Evolutionary conservation across 2,113 vertebrate genomes (phyloP), one percentile per base, ranked within the genome.

Genomic region (Eulemur rufifrons): DNA sequence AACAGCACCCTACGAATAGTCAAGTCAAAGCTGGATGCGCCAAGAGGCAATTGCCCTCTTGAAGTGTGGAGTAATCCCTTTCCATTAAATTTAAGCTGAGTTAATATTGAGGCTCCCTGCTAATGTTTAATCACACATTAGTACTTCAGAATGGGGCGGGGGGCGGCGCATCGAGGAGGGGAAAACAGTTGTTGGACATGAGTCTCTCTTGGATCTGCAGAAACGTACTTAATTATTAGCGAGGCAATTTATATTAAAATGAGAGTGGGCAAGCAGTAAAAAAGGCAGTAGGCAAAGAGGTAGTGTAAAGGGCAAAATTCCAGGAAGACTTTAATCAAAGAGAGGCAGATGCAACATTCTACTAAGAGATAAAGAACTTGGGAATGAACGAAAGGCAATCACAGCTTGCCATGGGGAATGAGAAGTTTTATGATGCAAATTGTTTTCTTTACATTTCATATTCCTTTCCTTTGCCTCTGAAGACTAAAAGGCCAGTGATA

Each of bases 241-340:
- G n/a, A 93, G 73, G 34, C 52, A 68, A 93, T 96, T 96, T 97
- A 89, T 56, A 94, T 97, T 89, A 91, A 96, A 97, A 94, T 88
- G 66, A 97, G 52, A 96, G 3, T 47, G 54, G 42, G 42, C 12
- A 93, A 73, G 34, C n/a, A 93, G 80, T 66, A 17, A 29, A 14
- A 89, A n/a, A 42, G 15, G 15, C 25, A 91, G 52, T 52, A 92
- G 91, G 59, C 68, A 86, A 89, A 93, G 59, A 73, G 17, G 29
- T 66, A 47, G 66, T 21, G 29, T 23, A 52, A 89, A 42, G 27
- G 61, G 12, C 42, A 45, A 59, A 96, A 66, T 59, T 78, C 66
- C 37, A 73, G 84, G 37, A 94, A 77, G 63, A 17, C 64, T 91
- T 97, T 73, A 83, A 91, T 88, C n/a, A 54, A 85, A 97, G 21